These are phyloP conservation scores for Anguilla rostrata DNA, from an alignment of 2,113 vertebrate species.

Conservation along the genomic window DNA sequence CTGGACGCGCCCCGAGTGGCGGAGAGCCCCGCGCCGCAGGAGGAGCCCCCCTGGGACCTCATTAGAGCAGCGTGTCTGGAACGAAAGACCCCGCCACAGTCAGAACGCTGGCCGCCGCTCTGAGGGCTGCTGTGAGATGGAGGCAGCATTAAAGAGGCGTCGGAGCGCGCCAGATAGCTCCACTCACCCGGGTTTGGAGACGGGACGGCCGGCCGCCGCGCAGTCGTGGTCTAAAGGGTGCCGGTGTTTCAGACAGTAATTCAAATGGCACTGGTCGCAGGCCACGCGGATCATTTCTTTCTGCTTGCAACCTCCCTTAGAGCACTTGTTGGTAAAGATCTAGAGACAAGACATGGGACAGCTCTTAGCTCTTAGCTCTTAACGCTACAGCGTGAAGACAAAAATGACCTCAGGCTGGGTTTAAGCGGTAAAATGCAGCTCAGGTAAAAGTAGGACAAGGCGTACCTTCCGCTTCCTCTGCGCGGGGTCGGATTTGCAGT, in stretches of 20 bases:
- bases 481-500: slow-evolving; percentile 78
- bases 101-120: neutral
- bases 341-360: slow-evolving; percentile 40
- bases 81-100: neutral
- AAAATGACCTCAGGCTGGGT: neutral
- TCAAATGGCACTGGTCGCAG: slow-evolving; percentile 81
- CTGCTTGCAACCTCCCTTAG: slow-evolving; percentile 84
- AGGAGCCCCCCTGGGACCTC: slow-evolving; percentile 61
- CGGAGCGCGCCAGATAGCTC: neutral
- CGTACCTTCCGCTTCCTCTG: slow-evolving; percentile 78
- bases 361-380: neutral
- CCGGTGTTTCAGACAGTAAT: slow-evolving; percentile 89
- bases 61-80: slow-evolving; percentile 72
- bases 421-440: neutral
- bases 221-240: slow-evolving; percentile 88
- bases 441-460: neutral
- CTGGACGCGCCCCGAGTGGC: slow-evolving; percentile 54
- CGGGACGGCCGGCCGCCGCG: slow-evolving; percentile 53
- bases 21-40: slow-evolving; percentile 43
- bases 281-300: slow-evolving; percentile 85
- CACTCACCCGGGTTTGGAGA: slow-evolving; percentile 77
- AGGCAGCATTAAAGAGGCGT: neutral
- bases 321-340: slow-evolving; percentile 87
- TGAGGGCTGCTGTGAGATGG: neutral
- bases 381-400: neutral